Percentiles rank a stretch among this genome's conserved stretches.
Conservation (phyloP, 2,888 invertebrate species). For the Therioaphis trifolii region DNA sequence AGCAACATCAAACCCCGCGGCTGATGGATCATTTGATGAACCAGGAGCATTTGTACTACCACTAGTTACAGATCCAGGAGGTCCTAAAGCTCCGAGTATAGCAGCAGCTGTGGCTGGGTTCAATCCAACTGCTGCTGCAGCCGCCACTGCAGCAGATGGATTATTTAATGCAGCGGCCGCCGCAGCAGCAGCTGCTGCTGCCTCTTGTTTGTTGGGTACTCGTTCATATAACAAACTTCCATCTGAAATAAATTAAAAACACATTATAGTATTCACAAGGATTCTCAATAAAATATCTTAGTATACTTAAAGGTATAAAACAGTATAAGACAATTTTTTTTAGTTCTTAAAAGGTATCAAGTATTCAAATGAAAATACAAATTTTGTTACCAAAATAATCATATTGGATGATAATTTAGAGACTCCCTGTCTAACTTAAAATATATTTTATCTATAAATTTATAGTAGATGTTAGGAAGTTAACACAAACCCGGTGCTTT, state of each 20-base stretch:
- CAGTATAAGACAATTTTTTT: no score
- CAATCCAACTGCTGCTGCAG: constrained; percentile 64
- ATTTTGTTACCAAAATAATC: no score
- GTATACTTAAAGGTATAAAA: no score
- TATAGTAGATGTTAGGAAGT: no score
- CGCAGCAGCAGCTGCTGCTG: constrained; percentile 72
- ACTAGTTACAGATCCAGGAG: constrained; percentile 64
- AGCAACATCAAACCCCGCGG: constrained; percentile 37
- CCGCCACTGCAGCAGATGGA: constrained; percentile 7
- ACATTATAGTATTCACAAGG: background rate
- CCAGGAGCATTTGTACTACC: background rate
- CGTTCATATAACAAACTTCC: constrained; percentile 89
- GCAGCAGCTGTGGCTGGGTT: constrained; percentile 67
- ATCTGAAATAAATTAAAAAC: constrained; percentile 70
- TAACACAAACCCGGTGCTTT: constrained; percentile 79
- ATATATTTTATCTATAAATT: no score
- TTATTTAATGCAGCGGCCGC: constrained; percentile 63
- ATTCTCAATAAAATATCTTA: no score
- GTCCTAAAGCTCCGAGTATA: constrained; percentile 65
- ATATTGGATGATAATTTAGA: no score
- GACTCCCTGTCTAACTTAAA: no score
- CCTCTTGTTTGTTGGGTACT: constrained; percentile 81
- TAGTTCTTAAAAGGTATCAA: no score
- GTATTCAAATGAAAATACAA: no score
- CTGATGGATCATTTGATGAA: constrained; percentile 4